Evolutionary conservation across 2,888 invertebrate genomes (phyloP), one percentile per base, ranked within the genome.

Genomic region (Entomobrya proxima): DNA sequence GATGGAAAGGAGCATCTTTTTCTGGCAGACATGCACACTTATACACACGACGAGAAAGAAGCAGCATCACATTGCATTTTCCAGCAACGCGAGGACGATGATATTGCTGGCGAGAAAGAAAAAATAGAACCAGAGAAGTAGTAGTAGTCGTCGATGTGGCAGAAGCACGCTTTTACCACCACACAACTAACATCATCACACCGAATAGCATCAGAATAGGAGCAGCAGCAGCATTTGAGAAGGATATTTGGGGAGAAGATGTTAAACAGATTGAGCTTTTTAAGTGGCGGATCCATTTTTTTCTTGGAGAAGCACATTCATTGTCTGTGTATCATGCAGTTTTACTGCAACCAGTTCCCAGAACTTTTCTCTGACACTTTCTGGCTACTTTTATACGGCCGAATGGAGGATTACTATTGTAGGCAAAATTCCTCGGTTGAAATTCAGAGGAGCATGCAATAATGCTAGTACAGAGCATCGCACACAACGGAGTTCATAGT

Each of bases 191-290:
- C 58, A 30, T 32, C 32, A 32, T 61, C 58, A 32, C 24, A 61
- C n/a, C n/a, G n/a, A n/a, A 32, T 6, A 32, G 50, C 47, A 9
- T 18, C 2, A 21, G 50, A 21, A 9, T 2, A 52, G 50, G 5
- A 55, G 55, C 27, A 2, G 55, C 55, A 24, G 27, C 1, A 61
- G 32, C 32, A 32, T 13, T 61, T 32, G 58, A n/a, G 24, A 55
- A 24, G 24, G 55, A 55, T 55, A n/a, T 55, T 55, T 55, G 37
- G 37, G 11, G 37, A 47, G 47, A 13, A 61, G 58, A 61, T 32
- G 58, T 61, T 61, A 61, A 61, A 32, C 58, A 61, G 30, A 61
- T 61, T 61, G 58, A 61, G 58, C 58, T 61, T 61, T 30, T 61
- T 32, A n/a, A n/a, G n/a, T n/a, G n/a, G n/a, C 21, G n/a, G 18